Evolutionary conservation across 2,113 vertebrate species (phyloP).

Genomic region (Aix galericulata): DNA sequence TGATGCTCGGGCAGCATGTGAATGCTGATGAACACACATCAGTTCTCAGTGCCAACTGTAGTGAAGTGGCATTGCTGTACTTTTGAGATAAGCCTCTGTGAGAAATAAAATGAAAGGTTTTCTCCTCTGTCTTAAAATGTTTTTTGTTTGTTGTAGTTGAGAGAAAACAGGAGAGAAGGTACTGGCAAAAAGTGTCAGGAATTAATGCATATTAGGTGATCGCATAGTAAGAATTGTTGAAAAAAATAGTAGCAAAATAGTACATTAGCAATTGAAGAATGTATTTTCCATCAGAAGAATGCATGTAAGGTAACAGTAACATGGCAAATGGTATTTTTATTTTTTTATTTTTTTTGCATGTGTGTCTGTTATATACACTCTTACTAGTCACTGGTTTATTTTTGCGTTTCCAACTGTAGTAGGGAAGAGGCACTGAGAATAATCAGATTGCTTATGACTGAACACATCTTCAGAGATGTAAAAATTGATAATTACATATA

Average conservation of each 20-base stretch:
- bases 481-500: background rate
- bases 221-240: background rate
- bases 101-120: background rate
- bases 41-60: background rate
- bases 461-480: background rate
- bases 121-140: background rate
- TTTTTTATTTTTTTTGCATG: too few species aligned
- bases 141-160: background rate
- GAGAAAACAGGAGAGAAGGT: background rate
- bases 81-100: background rate
- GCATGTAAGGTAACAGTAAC: background rate
- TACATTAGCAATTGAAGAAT: background rate
- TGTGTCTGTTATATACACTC: background rate
- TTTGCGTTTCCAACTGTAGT: background rate
- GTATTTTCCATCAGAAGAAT: background rate
- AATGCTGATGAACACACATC: background rate
- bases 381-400: background rate
- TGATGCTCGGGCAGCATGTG: background rate
- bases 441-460: background rate
- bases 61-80: background rate
- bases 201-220: background rate
- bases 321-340: background rate
- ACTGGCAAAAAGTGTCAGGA: background rate
- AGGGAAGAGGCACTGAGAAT: background rate
- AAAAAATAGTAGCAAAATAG: background rate